Base-by-base conservation (phyloP, 2,888 invertebrate genomes). In the Pelosia muscerda region DNA sequence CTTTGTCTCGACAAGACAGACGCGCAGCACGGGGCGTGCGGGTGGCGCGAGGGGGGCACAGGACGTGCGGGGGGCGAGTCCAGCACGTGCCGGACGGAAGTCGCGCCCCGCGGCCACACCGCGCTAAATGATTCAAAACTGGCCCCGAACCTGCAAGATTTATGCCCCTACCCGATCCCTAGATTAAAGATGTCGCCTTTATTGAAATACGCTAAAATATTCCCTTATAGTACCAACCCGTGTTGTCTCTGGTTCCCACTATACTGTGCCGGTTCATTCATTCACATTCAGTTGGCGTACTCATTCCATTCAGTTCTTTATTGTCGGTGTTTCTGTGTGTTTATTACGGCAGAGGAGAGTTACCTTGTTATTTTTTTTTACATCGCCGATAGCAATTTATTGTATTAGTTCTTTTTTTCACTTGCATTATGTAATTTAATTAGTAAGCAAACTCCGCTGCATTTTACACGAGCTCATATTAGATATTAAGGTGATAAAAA, bases 1-100 rank as follows among this genome's bases (percentile, higher is more conserved):
- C 94, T 94, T 95, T 95, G 95, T 95, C 95, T 95, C 94, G 93
- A 90, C 92, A 95, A 95, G 95, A 95, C 94, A 94, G 94, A 92
- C 94, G 93, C 91, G 89, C 85, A 84, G 81, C 85, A 87, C 86
- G 82, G 81, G 72, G 72, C 59, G 85, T 71, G 81, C 82, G 84
- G 83, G 86, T 75, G 84, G 87, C 78, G 79, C 72, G 69, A 74
- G 81, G 78, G 81, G 79, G 67, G 79, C 63, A 73, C 28, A 58
- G 78, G 78, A 74, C 75, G 75, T 77, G 79, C 75, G 78, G 75
- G 84, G 84, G 83, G 84, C 79, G 82, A 76, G 82, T 82, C 82
- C 79, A 86, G 91, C 92, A 92, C 93, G 94, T 92, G 94, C 93
- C 94, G 94, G 93, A 93, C 94, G 94, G 93, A 94, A 93, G 93